A percentile compares a stretch with the other conserved stretches of the same genome.
These are phyloP conservation scores for Hypocryptadius cinnamomeus DNA, from an alignment of 2,113 vertebrate genomes.

Conservation along the genomic window DNA sequence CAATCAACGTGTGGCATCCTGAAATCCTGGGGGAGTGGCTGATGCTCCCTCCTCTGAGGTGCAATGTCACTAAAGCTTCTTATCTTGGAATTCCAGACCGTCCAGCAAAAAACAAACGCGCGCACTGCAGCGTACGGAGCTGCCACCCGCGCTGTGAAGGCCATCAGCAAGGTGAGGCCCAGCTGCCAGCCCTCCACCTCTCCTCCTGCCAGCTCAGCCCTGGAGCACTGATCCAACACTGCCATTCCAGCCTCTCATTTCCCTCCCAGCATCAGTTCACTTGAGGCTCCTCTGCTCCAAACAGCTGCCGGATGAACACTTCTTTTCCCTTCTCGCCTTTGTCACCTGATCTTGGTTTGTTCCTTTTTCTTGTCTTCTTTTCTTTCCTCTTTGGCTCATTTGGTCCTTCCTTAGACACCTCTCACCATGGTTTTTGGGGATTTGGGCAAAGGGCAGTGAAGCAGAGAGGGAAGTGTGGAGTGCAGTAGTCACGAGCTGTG, in stretches of 20 bases:
- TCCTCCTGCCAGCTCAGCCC: background rate
- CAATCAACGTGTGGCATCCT: rapidly evolving
- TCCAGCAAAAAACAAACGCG: slow-evolving; percentile 83
- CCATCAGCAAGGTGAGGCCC: slow-evolving; percentile 88
- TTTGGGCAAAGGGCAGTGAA: background rate
- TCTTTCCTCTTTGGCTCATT: background rate
- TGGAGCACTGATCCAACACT: rapidly evolving
- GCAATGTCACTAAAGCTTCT: background rate
- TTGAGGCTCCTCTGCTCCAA: background rate
- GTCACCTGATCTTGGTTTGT: background rate
- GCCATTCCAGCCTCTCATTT: rapidly evolving
- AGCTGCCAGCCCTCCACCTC: background rate
- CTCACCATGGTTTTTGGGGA: rapidly evolving
- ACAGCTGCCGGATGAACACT: background rate
- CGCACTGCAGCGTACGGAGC: slow-evolving; percentile 70
- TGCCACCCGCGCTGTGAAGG: slow-evolving; percentile 80
- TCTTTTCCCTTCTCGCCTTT: background rate
- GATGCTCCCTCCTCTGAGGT: background rate
- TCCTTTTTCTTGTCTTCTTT: background rate
- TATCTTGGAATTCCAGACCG: slow-evolving; percentile 72
- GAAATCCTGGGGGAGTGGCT: rapidly evolving
- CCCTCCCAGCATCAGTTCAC: rapidly evolving
- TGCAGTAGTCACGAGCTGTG: rapidly evolving
- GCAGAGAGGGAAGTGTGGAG: background rate
- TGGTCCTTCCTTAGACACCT: background rate